phyloP scores from a whole-genome alignment of 2,113 vertebrate species.

The Myiagra hebetior region DNA sequence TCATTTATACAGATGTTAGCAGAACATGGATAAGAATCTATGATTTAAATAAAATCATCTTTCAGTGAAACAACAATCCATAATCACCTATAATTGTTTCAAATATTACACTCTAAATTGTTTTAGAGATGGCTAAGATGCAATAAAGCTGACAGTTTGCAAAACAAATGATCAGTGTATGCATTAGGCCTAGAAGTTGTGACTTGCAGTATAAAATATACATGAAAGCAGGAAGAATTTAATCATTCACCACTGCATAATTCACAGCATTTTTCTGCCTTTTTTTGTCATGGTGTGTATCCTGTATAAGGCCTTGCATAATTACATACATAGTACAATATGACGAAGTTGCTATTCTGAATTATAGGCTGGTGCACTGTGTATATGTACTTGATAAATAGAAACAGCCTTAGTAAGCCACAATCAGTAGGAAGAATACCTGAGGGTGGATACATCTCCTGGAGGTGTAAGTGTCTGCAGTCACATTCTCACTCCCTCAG shows the following conservation, averaged over 20 bases:
- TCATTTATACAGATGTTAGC: background rate
- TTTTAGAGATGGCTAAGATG: background rate
- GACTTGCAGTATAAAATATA: background rate
- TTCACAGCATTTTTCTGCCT: background rate
- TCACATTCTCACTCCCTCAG: background rate
- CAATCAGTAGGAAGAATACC: background rate
- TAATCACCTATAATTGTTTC: background rate
- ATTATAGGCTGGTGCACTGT: background rate
- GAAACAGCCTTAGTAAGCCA: background rate
- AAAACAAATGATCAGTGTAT: slow-evolving; percentile 17
- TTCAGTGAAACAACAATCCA: background rate
- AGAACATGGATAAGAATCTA: background rate
- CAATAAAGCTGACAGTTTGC: background rate
- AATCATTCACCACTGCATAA: background rate
- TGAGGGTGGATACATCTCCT: background rate
- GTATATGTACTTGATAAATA: background rate
- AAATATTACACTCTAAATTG: background rate
- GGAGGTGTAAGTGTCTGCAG: background rate
- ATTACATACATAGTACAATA: accelerated
- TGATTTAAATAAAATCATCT: background rate
- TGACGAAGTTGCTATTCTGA: background rate
- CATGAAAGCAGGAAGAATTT: background rate
- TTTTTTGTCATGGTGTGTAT: background rate
- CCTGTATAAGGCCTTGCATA: background rate
- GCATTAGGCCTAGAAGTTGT: background rate